phyloP scores from a whole-genome alignment of 1,140 invertebrate genomes.

The Pseudomyrmex gracilis region DNA sequence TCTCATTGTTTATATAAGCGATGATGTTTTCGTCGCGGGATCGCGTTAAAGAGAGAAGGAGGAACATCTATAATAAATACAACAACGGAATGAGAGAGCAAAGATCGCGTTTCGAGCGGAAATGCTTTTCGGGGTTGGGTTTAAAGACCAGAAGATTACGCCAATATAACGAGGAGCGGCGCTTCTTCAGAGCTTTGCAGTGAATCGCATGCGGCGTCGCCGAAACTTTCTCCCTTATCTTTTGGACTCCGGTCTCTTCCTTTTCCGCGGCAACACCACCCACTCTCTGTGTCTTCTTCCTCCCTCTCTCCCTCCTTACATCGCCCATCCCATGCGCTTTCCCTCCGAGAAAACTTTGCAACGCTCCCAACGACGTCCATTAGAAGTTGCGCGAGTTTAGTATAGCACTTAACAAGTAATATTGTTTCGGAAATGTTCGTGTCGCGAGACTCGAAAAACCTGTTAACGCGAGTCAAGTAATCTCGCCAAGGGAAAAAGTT shows the following conservation, averaged over 20 bases:
- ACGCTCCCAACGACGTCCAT: constrained; percentile 70
- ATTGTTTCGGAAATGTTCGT: constrained; percentile 70
- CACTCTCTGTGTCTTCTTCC: not conserved
- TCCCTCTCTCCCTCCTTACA: not conserved
- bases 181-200: constrained; percentile 46
- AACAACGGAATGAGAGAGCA: constrained; percentile 17
- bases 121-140: constrained; percentile 22
- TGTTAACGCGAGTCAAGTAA: constrained; percentile 62
- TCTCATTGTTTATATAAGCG: constrained; percentile 17
- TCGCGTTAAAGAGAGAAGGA: not conserved
- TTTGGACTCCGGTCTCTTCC: constrained; percentile 25
- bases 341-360: constrained; percentile 61
- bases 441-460: constrained; percentile 65
- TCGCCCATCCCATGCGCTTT: constrained; percentile 7
- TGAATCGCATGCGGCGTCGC: constrained; percentile 61
- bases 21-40: constrained; percentile 1
- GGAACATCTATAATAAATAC: constrained; percentile 31
- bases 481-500: constrained; percentile 58
- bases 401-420: constrained; percentile 70
- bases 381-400: constrained; percentile 71
- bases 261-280: constrained; percentile 42
- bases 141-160: constrained; percentile 57
- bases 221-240: constrained; percentile 65
- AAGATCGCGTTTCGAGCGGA: constrained; percentile 30
- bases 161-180: constrained; percentile 52